These are phyloP conservation scores for Achlya flavicornis DNA, from an alignment of 2,888 invertebrate genomes.

Conservation along the genomic window DNA sequence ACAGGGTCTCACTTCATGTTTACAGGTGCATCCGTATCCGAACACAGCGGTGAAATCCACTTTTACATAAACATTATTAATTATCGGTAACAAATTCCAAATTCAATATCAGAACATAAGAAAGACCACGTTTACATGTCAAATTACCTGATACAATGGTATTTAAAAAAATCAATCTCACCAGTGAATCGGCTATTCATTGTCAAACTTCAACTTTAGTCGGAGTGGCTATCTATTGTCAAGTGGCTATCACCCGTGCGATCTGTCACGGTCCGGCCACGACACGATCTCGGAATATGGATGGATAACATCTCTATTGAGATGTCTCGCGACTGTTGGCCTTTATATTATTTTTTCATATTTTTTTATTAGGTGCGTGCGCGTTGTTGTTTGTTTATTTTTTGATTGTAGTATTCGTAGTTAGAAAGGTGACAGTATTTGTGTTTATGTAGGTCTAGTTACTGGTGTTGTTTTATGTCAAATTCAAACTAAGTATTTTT, in stretches of 20 bases:
- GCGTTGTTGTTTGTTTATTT: constrained; percentile 22
- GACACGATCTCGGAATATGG: constrained; percentile 35
- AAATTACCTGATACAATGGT: constrained; percentile 3
- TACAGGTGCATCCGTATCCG: no score
- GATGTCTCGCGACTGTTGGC: constrained; percentile 37
- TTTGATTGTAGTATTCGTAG: background rate
- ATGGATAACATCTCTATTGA: constrained; percentile 54
- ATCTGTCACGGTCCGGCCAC: constrained; percentile 46
- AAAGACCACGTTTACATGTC: constrained; percentile 7
- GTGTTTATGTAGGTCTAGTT: background rate
- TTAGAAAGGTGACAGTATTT: background rate
- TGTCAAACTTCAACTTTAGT: constrained; percentile 14
- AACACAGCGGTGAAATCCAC: background rate
- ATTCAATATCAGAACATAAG: background rate
- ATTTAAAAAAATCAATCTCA: constrained; percentile 9
- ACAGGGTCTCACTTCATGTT: no score
- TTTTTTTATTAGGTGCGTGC: constrained; percentile 31
- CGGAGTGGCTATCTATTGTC: constrained; percentile 18
- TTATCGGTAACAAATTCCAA: background rate
- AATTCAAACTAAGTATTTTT: background rate
- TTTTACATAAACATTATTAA: background rate
- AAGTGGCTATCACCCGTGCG: constrained; percentile 20
- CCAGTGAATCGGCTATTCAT: constrained; percentile 9
- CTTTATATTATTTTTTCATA: constrained; percentile 20
- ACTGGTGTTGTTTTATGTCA: background rate